Percentiles rank a stretch among this genome's conserved stretches.
phyloP scores from a whole-genome alignment of 2,888 invertebrate species.

The Eilema caniola region DNA sequence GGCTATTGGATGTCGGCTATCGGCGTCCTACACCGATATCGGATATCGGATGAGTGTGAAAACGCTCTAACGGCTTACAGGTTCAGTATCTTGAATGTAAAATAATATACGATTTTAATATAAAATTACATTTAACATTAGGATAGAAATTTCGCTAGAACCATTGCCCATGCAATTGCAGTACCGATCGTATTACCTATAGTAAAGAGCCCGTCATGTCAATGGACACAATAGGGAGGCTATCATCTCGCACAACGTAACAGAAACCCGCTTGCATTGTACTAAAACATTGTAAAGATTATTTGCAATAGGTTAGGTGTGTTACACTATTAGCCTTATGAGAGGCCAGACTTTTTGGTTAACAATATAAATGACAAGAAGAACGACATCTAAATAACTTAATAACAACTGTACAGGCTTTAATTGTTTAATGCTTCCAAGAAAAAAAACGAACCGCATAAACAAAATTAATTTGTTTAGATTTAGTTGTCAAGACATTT shows the following conservation, averaged over 20 bases:
- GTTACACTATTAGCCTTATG: not conserved
- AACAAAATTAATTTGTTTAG: no score
- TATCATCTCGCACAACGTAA: constrained; percentile 50
- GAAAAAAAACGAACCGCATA: no score
- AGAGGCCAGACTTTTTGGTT: no score
- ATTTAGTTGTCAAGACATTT: no score
- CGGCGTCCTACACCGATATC: no score
- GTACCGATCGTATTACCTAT: constrained; percentile 12
- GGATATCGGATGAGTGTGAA: no score
- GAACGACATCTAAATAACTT: not conserved
- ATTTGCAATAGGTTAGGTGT: constrained; percentile 18
- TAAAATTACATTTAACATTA: no score
- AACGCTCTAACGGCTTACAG: no score
- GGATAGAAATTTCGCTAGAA: not conserved
- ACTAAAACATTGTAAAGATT: constrained; percentile 9
- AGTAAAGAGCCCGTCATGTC: constrained; percentile 48
- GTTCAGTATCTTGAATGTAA: not conserved
- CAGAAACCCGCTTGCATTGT: constrained; percentile 32
- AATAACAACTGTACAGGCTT: not conserved
- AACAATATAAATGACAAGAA: not conserved
- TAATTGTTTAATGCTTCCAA: not conserved
- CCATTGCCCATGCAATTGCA: constrained; percentile 10
- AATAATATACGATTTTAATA: no score
- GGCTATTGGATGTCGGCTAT: no score
- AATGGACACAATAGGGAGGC: constrained; percentile 47